Base-by-base conservation (phyloP, 2,888 invertebrate species). In the Amphipoea oculea region DNA sequence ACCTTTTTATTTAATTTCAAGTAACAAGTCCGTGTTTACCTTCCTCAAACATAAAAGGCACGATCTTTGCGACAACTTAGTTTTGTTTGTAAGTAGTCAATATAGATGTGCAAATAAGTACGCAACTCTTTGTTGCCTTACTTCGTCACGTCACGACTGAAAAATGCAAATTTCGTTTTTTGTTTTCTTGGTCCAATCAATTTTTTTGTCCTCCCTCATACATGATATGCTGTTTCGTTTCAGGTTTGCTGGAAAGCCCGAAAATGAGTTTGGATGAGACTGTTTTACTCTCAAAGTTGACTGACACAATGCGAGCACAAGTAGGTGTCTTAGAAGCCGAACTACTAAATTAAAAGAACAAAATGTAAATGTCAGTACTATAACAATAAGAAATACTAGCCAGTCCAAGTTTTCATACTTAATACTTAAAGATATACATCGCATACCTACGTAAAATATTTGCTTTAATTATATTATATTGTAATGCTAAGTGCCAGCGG, bases 231-330 rank as follows among this genome's bases (percentile, higher is more conserved):
- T 29, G 72, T 82, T 76, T 88, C 77, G 80, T 94, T 94, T 89
- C 96, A 97, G 98, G 98, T 85, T 94, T 98, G 86, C 92, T 97
- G 78, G 98, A 99, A 94, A 98, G 98, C 92, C 97, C 97, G 0
- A 97, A 97, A 88, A 97, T 99, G 91, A 96, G 97, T 73, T 97
- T 98, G 86, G 97, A 97, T 72, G 98, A 98, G 85, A 98, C 98
- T 68, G 94, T 98, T 75, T 94, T 98, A 23, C 94, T 99, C 83
- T 98, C 98, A 0, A 97, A 98, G 90, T 95, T 98, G 80, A 97
- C 98, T 92, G 98, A 99, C 91, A 97, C 98, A 67, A 97, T 99
- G 91, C 96, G 98, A 79, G 97, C 97, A 73, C 98, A 98, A 94
- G 90, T 98, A 62, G 98, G 98, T 7, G 98, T 98, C 6, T 84